Base-by-base conservation (phyloP, 1,140 invertebrate genomes). In the Cotesia glomerata region DNA sequence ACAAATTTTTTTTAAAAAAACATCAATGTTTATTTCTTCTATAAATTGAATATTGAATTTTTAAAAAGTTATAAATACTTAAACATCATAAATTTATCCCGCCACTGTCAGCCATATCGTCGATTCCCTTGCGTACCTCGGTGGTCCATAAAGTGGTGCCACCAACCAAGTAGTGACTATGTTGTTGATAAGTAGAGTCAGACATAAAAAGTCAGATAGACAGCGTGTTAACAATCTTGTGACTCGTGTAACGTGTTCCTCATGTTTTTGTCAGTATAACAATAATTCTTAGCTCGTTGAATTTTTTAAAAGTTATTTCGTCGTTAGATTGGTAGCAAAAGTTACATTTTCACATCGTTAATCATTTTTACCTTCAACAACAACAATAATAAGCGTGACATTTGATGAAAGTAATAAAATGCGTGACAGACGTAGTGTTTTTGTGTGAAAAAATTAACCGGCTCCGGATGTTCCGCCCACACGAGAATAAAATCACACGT, bases 181-280 rank as follows among this genome's bases (percentile, higher is more conserved):
- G 11, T 11, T 34, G 45, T 54, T 16, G 35, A 65, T 26, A 36
- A 65, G 39, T 39, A 18, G 18, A 67, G 52, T 34, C 13, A 56
- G 39, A 67, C 39, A 54, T 39, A 9, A 51, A 35, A 54, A 67
- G 52, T 14, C 34, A 54, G 49, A 52, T 18, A 67, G 65, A 34
- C 39, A 54, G 51, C 49, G 65, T 67, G 65, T 67, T 67, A 67
- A 49, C 39, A 54, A 67, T 67, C 39, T 26, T 18, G 62, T 64
- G 62, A 64, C 45, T 64, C 39, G 62, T 64, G 62, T 64, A 45
- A 54, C 11, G 26, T 39, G 49, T 52, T 67, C 13, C 39, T 34
- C 4, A 18, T 35, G 35, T 67, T 54, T 67, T 54, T 52, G 18
- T 54, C 32, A 5, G 26, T 54, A n/a, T 5, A 54, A 34, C 11